Evolutionary conservation across 1,140 invertebrate species (phyloP), one percentile per base, ranked within the genome.

Genomic region (Coelopa frigida): DNA sequence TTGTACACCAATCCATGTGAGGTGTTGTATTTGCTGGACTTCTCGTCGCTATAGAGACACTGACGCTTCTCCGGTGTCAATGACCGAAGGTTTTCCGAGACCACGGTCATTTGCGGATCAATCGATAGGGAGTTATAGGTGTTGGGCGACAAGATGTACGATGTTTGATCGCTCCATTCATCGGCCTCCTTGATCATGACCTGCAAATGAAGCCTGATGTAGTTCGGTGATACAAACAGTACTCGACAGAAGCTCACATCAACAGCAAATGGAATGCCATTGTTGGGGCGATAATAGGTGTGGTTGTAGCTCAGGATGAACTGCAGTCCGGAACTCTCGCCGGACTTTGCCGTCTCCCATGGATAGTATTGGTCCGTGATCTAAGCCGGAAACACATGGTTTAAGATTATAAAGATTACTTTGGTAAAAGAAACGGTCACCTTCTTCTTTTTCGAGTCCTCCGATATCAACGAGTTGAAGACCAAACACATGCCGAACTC

Each of bases 401-500:
- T 12, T 12, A 15, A 18, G 17, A 18, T 35, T 35, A 2, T 6
- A n/a, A 17, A 3, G n/a, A 5, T 35, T 35, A n/a, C 21, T 10
- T 10, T 22, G 20, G 18, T 1, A 17, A 40, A 23, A n/a, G 5
- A 12, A 23, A 7, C 6, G 7, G 14, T 40, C 38, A 45, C 44
- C 44, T 24, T 10, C 23, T 57, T 64, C 24, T 64, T 61, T 35
- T 47, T 52, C 3, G 61, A 64, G 3, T 56, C 39, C 5, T 56
- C 53, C 14, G 61, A 59, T 2, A 64, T 57, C 5, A 64, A 10
- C 4, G 61, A 64, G 20, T 64, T 64, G 18, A 64, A 64, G 4
- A 64, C 61, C 46, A 59, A 32, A 24, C 61, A 64, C 14, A 46
- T 31, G 3, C 61, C 61, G 20, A 44, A 49, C n/a, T 64, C 56